These are phyloP conservation scores for Carassius auratus DNA, from an alignment of 2,113 vertebrate genomes.

Conservation along the genomic window DNA sequence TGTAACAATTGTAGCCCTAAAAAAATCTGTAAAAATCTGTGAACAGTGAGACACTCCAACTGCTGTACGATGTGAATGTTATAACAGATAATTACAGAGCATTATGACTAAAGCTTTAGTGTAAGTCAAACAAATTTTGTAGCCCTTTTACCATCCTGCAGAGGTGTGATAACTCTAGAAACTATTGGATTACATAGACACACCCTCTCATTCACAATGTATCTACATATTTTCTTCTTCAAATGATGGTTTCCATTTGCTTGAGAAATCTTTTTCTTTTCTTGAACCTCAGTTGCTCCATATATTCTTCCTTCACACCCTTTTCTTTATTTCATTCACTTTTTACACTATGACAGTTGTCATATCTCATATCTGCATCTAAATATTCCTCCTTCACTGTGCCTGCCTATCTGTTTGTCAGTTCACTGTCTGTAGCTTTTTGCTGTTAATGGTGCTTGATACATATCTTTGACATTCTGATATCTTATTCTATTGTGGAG, in stretches of 20 bases:
- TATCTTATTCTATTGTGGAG: not conserved
- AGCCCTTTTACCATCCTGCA: slow-evolving; percentile 19
- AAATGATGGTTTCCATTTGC: not conserved
- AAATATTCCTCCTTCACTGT: slow-evolving; percentile 2
- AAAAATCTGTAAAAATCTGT: not conserved
- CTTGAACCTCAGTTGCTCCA: not conserved
- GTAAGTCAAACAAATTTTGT: not conserved
- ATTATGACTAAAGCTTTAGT: slow-evolving; percentile 29
- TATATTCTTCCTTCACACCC: not conserved
- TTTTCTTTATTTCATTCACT: not conserved
- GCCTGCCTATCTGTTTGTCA: slow-evolving; percentile 14
- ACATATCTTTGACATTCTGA: not conserved
- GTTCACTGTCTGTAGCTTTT: not conserved
- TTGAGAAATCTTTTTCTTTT: not conserved
- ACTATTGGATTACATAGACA: slow-evolving; percentile 5
- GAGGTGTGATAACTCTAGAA: slow-evolving; percentile 16
- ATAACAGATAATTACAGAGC: not conserved
- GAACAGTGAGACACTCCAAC: not conserved
- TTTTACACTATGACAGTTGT: not conserved
- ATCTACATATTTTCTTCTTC: not conserved
- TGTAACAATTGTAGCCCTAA: not conserved
- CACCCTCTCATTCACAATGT: not conserved
- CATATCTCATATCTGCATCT: not conserved
- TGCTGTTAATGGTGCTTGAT: not conserved
- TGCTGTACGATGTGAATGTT: not conserved